Base-by-base conservation (phyloP, 2,113 vertebrate species). In the Acanthisitta chloris region DNA sequence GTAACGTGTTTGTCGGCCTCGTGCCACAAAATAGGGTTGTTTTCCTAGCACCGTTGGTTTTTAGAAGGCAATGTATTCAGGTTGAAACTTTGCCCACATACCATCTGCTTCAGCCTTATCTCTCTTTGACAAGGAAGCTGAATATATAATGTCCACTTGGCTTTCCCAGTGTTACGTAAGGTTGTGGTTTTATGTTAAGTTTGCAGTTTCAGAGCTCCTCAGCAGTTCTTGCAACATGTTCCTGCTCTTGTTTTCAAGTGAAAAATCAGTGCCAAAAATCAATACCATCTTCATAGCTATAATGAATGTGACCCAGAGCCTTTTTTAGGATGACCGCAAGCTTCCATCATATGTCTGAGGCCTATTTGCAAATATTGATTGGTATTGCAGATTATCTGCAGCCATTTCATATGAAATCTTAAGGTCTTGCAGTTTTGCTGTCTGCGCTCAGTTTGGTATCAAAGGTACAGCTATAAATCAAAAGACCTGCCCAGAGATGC, bases 311-410 rank as follows among this genome's bases (percentile, higher is more conserved):
- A 91, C 84, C 92, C 86, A 42, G 64, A 90, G 64, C 48, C 95
- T 96, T 93, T 94, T 78, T 81, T 81, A 90, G 62, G 90, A 54
- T 87, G 90, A 81, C 95, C 94, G 80, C 64, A 88, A 92, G 62
- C 58, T 86, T 90, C 93, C 51, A 57, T 86, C 88, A 64, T 81
- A 25, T 52, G 61, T 77, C 88, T 48, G 12, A 91, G 55, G 78
- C 43, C 94, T 92, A 90, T 93, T 96, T 95, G 71, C 82, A 95
- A 93, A 70, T 95, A 96, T 88, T 40, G 92, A 95, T 95, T 70
- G 81, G 58, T 92, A 49, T 81, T 79, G 64, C 49, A 90, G 79
- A 93, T 94, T 89, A 88, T 91, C 87, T 91, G 80, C 52, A 79
- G 70, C 88, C 34, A 45, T 96, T 96, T 94, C 70, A 34, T 72